Evolutionary conservation across 2,797 vertebrate genomes (phyloP), one percentile per base, ranked within the genome.

Genomic region (Parauchenoglanis ngamensis): DNA sequence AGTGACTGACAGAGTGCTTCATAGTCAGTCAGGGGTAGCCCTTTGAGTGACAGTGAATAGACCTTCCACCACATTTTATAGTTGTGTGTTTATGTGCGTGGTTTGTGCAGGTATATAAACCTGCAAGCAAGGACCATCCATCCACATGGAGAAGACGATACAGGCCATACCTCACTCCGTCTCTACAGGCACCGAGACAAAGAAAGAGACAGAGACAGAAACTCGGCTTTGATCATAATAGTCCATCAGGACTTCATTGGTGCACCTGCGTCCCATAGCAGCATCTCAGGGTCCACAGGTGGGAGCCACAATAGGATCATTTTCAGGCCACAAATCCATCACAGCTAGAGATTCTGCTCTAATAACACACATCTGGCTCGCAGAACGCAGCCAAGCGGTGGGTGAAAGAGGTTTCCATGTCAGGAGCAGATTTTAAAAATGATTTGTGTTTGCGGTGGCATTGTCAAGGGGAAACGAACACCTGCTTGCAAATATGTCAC

Each of bases 261-360:
- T 63, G 73, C 89, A 89, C 83, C 87, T 90, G 91, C 54, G 87
- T 89, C 89, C 82, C 56, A 8, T 72, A 17, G 49, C 77, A 57
- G 46, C 52, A 44, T 72, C 76, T 70, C 40, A 49, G 25, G 77
- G 77, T 91, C 68, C 85, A 88, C 91, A 91, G 87, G 88, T 91
- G 91, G 91, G 85, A 75, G 77, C 84, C 54, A 84, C 90, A 85
- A 88, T 81, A 54, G 52, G 59, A 72, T 87, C 82, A 88, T 88
- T 84, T 85, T 68, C 84, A 63, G 72, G 44, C 72, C 31, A 54
- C 65, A 79, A 77, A 87, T 89, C 75, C 87, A 89, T 87, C 87
- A 89, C 56, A 54, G n/a, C 81, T n/a, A 25, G 65, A 87, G 44
- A 84, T 63, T 56, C 68, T 49, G 12, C 77, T 87, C 57, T 73